These are phyloP conservation scores for Thunnus maccoyii DNA, from an alignment of 2,113 vertebrate species.

Conservation along the genomic window DNA sequence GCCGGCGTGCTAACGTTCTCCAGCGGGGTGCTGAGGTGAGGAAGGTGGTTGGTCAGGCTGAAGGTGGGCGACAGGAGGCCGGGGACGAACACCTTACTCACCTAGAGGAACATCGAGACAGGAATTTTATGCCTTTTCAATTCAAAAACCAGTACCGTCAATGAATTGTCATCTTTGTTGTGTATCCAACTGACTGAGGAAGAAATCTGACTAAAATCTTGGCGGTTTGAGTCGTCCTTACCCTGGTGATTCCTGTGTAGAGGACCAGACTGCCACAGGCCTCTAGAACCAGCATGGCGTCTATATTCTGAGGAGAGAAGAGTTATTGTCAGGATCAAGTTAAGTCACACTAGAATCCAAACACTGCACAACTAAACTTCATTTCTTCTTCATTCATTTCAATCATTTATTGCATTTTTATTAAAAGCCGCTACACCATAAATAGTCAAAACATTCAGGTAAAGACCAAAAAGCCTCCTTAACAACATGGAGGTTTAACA, in stretches of 20 bases:
- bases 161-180: neutral
- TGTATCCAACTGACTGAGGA: neutral
- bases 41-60: constrained; percentile 86
- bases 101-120: constrained; percentile 78
- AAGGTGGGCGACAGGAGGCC: constrained; percentile 90
- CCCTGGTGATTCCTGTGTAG: constrained; percentile 94
- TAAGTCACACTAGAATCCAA: too few species aligned
- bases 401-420: too few species aligned
- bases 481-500: too few species aligned
- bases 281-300: constrained; percentile 93
- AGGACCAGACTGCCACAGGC: constrained; percentile 93
- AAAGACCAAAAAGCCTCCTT: too few species aligned
- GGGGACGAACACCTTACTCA: constrained; percentile 95
- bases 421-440: too few species aligned
- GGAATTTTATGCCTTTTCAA: neutral
- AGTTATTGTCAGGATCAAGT: neutral
- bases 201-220: neutral
- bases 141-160: neutral
- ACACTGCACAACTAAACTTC: too few species aligned
- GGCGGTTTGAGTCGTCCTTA: constrained; percentile 56
- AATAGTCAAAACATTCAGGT: too few species aligned
- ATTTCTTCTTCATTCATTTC: too few species aligned
- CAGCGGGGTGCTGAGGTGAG: constrained; percentile 86
- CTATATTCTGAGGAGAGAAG: constrained; percentile 84
- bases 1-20: constrained; percentile 91